Evolutionary conservation across 2,797 vertebrate genomes (phyloP).

Genomic region (Lagodon rhomboides): DNA sequence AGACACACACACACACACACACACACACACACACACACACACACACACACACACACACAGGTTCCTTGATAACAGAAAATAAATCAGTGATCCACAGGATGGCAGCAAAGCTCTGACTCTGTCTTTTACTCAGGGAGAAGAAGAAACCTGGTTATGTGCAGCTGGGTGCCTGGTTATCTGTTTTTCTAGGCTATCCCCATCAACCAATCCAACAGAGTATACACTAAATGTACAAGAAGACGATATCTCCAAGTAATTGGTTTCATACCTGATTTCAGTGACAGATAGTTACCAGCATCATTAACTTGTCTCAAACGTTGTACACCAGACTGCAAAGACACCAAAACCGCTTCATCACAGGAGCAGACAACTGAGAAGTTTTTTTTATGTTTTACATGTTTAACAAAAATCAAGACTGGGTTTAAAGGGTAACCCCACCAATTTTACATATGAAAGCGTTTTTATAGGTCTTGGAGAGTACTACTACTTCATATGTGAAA

Average conservation of each 20-base stretch:
- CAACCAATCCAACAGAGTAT: neutral
- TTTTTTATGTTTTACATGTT: neutral
- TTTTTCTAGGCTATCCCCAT: neutral
- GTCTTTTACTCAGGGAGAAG: neutral
- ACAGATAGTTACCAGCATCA: neutral
- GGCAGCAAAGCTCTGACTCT: slow-evolving; percentile 34
- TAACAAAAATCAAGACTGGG: neutral
- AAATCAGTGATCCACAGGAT: slow-evolving; percentile 37
- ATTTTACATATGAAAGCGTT: too few species aligned
- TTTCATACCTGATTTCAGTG: neutral
- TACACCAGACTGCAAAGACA: neutral
- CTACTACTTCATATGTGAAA: too few species aligned
- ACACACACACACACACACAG: neutral
- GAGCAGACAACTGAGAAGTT: neutral
- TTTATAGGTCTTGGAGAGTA: too few species aligned
- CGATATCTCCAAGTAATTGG: neutral
- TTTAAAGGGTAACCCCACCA: too few species aligned
- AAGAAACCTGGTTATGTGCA: neutral
- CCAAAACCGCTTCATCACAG: neutral
- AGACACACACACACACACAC: neutral
- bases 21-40: neutral
- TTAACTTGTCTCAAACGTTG: neutral
- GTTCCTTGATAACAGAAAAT: neutral
- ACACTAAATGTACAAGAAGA: neutral
- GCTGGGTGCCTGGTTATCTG: neutral